Evolutionary conservation across 1,140 invertebrate genomes (phyloP).

Genomic region (Triops longicaudatus): DNA sequence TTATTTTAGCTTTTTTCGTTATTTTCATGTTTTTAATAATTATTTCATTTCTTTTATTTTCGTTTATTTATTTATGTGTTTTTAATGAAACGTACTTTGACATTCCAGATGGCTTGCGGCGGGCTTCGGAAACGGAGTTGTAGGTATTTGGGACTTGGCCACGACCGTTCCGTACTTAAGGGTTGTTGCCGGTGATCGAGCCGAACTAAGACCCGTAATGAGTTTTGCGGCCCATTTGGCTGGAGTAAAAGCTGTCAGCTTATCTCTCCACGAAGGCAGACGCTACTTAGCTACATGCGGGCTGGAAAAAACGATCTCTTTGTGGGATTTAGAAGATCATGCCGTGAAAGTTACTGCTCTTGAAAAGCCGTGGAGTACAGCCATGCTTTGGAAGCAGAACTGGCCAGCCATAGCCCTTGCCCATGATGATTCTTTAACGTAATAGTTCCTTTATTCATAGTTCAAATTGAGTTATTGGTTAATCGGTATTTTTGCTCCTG

Average conservation of each 20-base stretch:
- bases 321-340: neutral
- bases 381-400: constrained; percentile 38
- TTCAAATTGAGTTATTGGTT: too few species aligned
- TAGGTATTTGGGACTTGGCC: constrained; percentile 50
- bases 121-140: constrained; percentile 54
- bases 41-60: too few species aligned
- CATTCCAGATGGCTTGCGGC: constrained; percentile 44
- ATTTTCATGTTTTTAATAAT: too few species aligned
- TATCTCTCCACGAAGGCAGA: constrained; percentile 2
- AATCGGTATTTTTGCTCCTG: neutral
- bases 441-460: neutral
- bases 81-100: constrained; percentile 31
- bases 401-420: neutral
- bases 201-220: constrained; percentile 40
- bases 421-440: constrained; percentile 3
- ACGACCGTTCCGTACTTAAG: constrained; percentile 45
- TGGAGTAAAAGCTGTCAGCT: constrained; percentile 37
- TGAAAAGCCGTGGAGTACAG: constrained; percentile 43
- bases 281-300: neutral
- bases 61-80: too few species aligned
- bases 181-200: constrained; percentile 37
- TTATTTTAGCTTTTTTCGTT: too few species aligned
- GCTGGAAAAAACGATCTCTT: neutral
- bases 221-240: constrained; percentile 36
- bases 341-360: constrained; percentile 36